phyloP scores from a whole-genome alignment of 2,113 vertebrate species.

The Neolamprologus ventralis region DNA sequence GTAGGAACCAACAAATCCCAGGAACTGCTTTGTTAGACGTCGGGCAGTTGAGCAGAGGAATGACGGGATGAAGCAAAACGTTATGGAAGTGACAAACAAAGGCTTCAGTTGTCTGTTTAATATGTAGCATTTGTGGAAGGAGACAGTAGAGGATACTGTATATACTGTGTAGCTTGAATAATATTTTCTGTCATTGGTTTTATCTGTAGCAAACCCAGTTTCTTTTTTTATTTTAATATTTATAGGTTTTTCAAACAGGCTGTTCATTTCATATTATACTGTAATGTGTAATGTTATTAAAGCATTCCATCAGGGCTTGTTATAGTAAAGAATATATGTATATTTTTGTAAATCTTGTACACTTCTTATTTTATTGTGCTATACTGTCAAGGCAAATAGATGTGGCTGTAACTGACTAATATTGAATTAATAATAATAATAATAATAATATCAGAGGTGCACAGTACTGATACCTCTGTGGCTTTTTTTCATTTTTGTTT shows the following conservation, averaged over 20 bases:
- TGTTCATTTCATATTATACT: not conserved
- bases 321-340: not conserved
- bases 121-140: slow-evolving; percentile 44
- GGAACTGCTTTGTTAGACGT: not conserved
- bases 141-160: not conserved
- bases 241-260: slow-evolving; percentile 16
- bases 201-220: not conserved
- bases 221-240: not conserved
- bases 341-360: slow-evolving; percentile 44
- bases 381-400: not conserved
- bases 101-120: not conserved
- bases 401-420: not conserved
- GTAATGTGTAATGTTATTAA: not conserved
- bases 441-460: not conserved
- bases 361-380: slow-evolving; percentile 27
- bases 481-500: slow-evolving; percentile 29
- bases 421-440: not conserved
- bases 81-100: not conserved
- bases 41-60: not conserved
- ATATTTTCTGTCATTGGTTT: slow-evolving; percentile 7
- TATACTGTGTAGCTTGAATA: not conserved
- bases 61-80: not conserved
- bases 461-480: slow-evolving; percentile 7
- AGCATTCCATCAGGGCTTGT: slow-evolving; percentile 49
- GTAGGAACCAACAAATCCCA: slow-evolving; percentile 12